Percentiles rank a stretch among this genome's conserved stretches.
These are phyloP conservation scores for Clarias pachynema DNA, from an alignment of 2,797 vertebrate genomes.

Conservation along the genomic window DNA sequence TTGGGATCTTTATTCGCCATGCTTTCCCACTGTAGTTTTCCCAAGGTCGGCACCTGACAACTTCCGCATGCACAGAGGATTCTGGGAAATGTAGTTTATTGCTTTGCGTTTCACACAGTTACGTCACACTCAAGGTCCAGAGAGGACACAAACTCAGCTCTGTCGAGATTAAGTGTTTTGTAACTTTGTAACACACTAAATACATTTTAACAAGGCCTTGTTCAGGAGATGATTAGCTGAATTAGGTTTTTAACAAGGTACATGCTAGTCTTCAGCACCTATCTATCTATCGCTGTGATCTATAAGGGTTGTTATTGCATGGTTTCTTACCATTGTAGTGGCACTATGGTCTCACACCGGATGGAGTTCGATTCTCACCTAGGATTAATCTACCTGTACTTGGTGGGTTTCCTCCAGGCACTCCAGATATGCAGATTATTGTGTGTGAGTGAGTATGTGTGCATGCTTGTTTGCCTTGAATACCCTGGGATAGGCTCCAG, in stretches of 20 bases:
- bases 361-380: too few species aligned
- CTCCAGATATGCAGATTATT: too few species aligned
- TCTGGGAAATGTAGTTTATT: constrained; percentile 58
- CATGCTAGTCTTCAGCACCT: not conserved
- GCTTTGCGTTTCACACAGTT: not conserved
- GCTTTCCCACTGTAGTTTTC: constrained; percentile 41
- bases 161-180: not conserved
- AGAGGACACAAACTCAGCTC: not conserved
- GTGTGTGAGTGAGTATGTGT: too few species aligned
- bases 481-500: too few species aligned
- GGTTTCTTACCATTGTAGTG: not conserved
- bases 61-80: constrained; percentile 30
- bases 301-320: not conserved
- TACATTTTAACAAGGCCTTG: not conserved
- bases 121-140: not conserved
- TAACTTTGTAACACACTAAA: not conserved
- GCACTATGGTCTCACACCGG: too few species aligned
- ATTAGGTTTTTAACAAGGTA: not conserved
- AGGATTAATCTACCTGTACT: too few species aligned
- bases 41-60: constrained; percentile 58
- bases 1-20: constrained; percentile 73
- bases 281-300: not conserved
- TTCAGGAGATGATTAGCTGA: not conserved
- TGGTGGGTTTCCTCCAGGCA: too few species aligned
- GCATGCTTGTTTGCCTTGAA: too few species aligned